Conservation (phyloP, 2,113 vertebrate genomes). For the Motacilla alba region DNA sequence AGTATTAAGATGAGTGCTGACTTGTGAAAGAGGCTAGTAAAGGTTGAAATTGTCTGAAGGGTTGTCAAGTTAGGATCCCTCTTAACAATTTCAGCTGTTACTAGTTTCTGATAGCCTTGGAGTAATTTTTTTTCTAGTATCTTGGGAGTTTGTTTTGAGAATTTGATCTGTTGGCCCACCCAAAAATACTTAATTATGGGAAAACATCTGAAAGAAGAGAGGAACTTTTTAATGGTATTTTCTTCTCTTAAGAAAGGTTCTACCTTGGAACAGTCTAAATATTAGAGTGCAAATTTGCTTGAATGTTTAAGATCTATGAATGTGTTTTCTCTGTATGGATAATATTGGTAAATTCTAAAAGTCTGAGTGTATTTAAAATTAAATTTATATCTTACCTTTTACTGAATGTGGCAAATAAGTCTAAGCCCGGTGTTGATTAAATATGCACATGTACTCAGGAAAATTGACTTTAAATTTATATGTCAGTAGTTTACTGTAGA, state of each 20-base stretch:
- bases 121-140: not conserved
- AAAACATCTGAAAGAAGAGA: not conserved
- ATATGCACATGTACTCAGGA: not conserved
- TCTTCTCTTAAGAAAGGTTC: not conserved
- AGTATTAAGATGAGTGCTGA: not conserved
- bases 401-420: not conserved
- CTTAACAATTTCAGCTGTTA: not conserved
- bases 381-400: not conserved
- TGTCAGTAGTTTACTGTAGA: not conserved
- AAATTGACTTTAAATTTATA: not conserved
- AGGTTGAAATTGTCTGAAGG: not conserved
- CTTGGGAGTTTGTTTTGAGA: not conserved
- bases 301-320: not conserved
- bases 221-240: not conserved
- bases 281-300: not conserved
- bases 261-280: not conserved
- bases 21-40: not conserved
- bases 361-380: not conserved
- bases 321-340: not conserved
- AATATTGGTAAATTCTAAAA: not conserved
- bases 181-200: not conserved
- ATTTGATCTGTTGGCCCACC: not conserved
- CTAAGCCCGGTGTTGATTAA: not conserved
- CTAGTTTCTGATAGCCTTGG: not conserved
- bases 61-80: not conserved